Percentiles rank a stretch among this genome's conserved stretches.
phyloP scores from a whole-genome alignment of 2,797 vertebrate species.

The Onychomys torridus region DNA sequence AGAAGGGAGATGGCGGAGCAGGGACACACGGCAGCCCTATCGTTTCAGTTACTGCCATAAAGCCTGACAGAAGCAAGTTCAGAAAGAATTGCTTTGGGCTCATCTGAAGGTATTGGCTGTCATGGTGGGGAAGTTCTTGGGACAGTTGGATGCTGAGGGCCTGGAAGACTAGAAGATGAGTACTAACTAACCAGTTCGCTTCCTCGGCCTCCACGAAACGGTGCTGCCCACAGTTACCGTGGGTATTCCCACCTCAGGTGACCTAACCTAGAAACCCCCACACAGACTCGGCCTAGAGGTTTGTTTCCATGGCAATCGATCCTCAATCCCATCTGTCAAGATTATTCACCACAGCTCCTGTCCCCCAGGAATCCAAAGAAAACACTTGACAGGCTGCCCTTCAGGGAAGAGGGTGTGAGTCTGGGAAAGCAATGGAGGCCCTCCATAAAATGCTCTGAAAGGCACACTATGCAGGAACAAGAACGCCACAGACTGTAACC shows the following conservation, averaged over 20 bases:
- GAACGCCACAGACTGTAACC: background rate
- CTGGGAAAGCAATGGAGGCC: background rate
- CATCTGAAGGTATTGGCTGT: accelerated
- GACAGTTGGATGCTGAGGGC: background rate
- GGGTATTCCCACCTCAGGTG: background rate
- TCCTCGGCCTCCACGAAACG: background rate
- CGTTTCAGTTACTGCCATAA: background rate
- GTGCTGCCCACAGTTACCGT: no score
- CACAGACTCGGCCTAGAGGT: background rate
- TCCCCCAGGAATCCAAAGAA: background rate
- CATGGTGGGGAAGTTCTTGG: background rate
- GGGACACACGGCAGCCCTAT: background rate
- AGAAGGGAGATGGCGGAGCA: background rate
- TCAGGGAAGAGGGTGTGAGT: no score
- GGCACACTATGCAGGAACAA: background rate
- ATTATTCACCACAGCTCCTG: background rate
- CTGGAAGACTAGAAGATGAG: background rate
- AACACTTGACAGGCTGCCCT: background rate
- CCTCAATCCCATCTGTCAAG: background rate
- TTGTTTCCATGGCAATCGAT: background rate
- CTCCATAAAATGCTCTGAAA: background rate
- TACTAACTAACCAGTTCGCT: background rate
- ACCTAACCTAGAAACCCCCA: background rate
- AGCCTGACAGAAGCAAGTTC: background rate
- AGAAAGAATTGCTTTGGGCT: background rate